Base-by-base conservation (phyloP, 2,888 invertebrate genomes). In the Spatulosminthurus flaviceps region DNA sequence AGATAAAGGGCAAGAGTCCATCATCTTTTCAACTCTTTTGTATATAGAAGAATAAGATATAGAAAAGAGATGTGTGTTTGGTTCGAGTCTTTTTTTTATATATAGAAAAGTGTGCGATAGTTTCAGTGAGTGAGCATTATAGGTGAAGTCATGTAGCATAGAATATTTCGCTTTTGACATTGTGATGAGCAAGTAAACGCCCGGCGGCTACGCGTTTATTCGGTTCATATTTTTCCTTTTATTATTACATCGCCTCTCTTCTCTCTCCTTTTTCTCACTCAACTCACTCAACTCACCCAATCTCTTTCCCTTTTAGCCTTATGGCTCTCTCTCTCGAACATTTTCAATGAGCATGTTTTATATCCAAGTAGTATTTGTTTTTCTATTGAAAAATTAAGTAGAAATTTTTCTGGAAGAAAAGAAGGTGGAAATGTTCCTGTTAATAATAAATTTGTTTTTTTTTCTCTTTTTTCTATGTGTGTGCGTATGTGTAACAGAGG, bases 161-260 rank as follows among this genome's bases (percentile, higher is more conserved):
- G 34, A 34, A 34, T 9, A 34, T 51, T 9, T 51, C 16, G 5
- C n/a, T 9, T 16, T 51, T 51, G 51, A n/a, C 19, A n/a, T 51
- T 51, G 16, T 51, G 51, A 41, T 13, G 13, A 13, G 51, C 2
- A 51, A 13, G n/a, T 51, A 51, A 13, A n/a, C 7, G 51, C 51
- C 51, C 16, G 51, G 51, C 51, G 51, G 51, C 51, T 51, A 51
- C 51, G n/a, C 51, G n/a, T 51, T 51, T 51, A 51, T 51, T 51
- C 51, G 19, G 51, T n/a, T 51, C 51, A 51, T 51, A 51, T 51
- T 51, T 51, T 51, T n/a, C 51, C 51, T 51, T 51, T 51, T 51
- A 51, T 51, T 51, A 51, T 4, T 51, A 51, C 16, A 2, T 19
- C 13, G 41, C 41, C 13, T 13, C 13, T 7, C 41, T 41, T 41